Base-by-base conservation (phyloP, 2,888 invertebrate genomes). In the Drosophila bunnanda region DNA sequence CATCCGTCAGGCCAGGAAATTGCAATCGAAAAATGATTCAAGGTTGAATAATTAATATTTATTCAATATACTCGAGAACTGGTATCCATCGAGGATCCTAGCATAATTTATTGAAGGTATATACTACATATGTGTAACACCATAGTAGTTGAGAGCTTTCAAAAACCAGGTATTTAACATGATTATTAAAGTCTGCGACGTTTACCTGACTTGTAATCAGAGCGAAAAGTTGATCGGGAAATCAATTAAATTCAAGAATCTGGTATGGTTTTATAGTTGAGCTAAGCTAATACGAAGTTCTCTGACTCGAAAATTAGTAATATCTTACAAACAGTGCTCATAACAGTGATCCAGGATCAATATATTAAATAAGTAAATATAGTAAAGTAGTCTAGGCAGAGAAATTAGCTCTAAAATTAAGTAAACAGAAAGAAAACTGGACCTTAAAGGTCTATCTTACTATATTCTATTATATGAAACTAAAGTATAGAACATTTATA, bases 11-110 rank as follows among this genome's bases (percentile, higher is more conserved):
- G 9, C 62, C 12, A 15, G 28, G 25, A 62, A 64, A 62, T 50
- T 62, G 64, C 64, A 66, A 32, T 38, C 66, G 32, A 34, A 15
- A 66, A 66, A 38, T 28, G 64, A 65, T 52, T 65, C 65, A 65
- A 65, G 64, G 64, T n/a, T 65, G 64, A 41, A 65, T 65, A 36
- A 50, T 64, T 43, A 52, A 64, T 64, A 50, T 28, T 25, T 32
- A 41, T 58, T 44, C 44, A 43, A 58, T 57, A 43, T 39, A 22
- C 32, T 10, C n/a, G n/a, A n/a, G n/a, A 59, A 38, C 38, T 30
- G 58, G 58, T 38, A 38, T 17, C 7, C 55, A 22, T 36, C 34
- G 17, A 34, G 28, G 17, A 50, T 50, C 36, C 15, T 50, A 15
- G 20, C 50, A 50, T 32, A 50, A 50, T 32, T 50, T 50, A 50